Percentiles rank a stretch among this genome's conserved stretches.
phyloP scores from a whole-genome alignment of 2,888 invertebrate species.

The Epistrophella euchroma region DNA sequence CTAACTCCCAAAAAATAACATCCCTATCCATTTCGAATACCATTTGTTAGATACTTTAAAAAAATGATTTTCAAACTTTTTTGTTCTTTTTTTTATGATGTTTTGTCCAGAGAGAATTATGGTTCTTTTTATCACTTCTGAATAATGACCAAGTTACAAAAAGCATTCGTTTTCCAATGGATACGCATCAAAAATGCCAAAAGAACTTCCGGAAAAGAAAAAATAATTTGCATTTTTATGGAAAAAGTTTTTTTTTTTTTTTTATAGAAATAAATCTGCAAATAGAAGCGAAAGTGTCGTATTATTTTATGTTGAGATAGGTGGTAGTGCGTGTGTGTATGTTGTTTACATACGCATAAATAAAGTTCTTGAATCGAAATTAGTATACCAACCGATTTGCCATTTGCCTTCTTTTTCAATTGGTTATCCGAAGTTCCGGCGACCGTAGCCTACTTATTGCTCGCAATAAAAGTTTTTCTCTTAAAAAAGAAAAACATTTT shows the following conservation, averaged over 20 bases:
- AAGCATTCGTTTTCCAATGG: slow-evolving; percentile 70
- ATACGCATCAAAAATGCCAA: slow-evolving; percentile 71
- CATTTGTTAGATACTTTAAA: slow-evolving; percentile 41
- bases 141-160: slow-evolving; percentile 73
- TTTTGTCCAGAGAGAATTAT: slow-evolving; percentile 70
- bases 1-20: slow-evolving; percentile 13
- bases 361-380: slow-evolving; percentile 59
- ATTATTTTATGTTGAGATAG: slow-evolving; percentile 23
- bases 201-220: slow-evolving; percentile 59
- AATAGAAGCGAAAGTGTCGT: slow-evolving; percentile 57
- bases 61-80: slow-evolving; percentile 33
- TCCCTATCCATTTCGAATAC: slow-evolving; percentile 62
- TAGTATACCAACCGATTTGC: slow-evolving; percentile 49
- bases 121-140: slow-evolving; percentile 75
- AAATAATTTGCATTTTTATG: slow-evolving; percentile 79
- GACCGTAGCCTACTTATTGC: slow-evolving; percentile 31
- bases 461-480: slow-evolving; percentile 56
- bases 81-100: slow-evolving; percentile 55
- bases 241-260: slow-evolving; percentile 76
- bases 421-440: slow-evolving; percentile 30
- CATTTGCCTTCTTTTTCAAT: slow-evolving; percentile 49
- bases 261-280: slow-evolving; percentile 70
- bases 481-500: slow-evolving; percentile 51
- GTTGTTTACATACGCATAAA: slow-evolving; percentile 15
- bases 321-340: slow-evolving; percentile 2